These are phyloP conservation scores for Sarcophaga carnaria DNA, from an alignment of 2,888 invertebrate genomes.

Conservation along the genomic window DNA sequence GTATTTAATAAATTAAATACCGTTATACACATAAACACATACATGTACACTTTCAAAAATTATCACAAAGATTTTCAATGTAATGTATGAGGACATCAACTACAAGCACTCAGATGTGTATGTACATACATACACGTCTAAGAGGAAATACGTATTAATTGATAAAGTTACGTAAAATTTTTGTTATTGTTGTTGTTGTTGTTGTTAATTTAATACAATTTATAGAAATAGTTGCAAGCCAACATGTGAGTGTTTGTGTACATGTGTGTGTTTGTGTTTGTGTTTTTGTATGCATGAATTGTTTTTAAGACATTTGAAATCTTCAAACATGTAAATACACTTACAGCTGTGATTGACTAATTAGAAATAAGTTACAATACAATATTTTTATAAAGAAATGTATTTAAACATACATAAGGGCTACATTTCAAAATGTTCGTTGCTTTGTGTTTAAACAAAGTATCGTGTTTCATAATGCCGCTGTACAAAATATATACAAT, in stretches of 20 bases:
- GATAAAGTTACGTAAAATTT: slow-evolving; percentile 60
- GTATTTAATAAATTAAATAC: slow-evolving; percentile 61
- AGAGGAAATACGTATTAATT: slow-evolving; percentile 43
- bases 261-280: background rate
- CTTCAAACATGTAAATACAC: background rate
- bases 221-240: background rate
- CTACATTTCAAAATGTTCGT: no score
- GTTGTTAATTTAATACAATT: slow-evolving; percentile 33
- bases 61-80: slow-evolving; percentile 3
- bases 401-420: background rate
- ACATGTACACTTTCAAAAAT: background rate
- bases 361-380: background rate
- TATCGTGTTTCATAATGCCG: no score
- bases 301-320: slow-evolving; percentile 48
- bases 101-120: background rate
- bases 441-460: no score
- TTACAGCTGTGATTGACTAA: background rate
- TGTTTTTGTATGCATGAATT: slow-evolving; percentile 54
- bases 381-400: background rate
- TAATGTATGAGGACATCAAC: background rate
- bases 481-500: no score
- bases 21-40: background rate
- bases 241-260: background rate
- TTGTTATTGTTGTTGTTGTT: slow-evolving; percentile 25
- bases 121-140: background rate